These are phyloP conservation scores for Synanthedon vespiformis DNA, from an alignment of 2,888 invertebrate species.

Conservation along the genomic window DNA sequence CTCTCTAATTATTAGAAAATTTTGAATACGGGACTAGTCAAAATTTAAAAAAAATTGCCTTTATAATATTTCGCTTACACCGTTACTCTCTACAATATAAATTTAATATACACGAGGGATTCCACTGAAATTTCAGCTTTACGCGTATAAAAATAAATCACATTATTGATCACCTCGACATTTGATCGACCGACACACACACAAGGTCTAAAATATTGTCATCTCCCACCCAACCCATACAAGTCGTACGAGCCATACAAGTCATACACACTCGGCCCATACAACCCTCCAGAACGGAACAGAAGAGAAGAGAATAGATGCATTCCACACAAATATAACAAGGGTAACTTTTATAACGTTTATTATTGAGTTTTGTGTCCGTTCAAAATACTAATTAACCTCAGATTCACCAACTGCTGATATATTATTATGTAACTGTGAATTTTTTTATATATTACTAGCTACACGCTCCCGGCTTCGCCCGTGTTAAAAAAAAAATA, in stretches of 20 bases:
- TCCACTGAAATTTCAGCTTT: constrained; percentile 55
- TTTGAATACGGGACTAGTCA: constrained; percentile 59
- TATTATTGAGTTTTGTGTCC: too few species aligned
- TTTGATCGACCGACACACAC: too few species aligned
- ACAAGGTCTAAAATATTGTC: constrained; percentile 11
- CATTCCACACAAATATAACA: constrained; percentile 31
- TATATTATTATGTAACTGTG: too few species aligned
- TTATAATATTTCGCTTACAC: too few species aligned
- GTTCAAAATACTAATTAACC: too few species aligned
- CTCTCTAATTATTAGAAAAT: constrained; percentile 18
- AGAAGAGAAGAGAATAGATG: constrained; percentile 19
- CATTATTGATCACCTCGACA: constrained; percentile 11
- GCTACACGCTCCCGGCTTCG: too few species aligned
- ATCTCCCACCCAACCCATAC: constrained; percentile 19
- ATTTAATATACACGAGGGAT: too few species aligned
- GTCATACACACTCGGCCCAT: constrained; percentile 30
- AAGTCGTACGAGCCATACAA: constrained; percentile 18
- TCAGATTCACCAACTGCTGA: too few species aligned
- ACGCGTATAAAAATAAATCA: constrained; percentile 57
- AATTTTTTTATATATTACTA: too few species aligned
- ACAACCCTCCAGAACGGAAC: constrained; percentile 6
- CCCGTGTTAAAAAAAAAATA: too few species aligned
- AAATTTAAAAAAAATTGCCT: constrained; percentile 37
- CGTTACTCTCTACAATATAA: too few species aligned
- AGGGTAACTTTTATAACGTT: constrained; percentile 50